A percentile compares a stretch with the other conserved stretches of the same genome.
These are phyloP conservation scores for Rhadina sibilatrix DNA, from an alignment of 2,113 vertebrate genomes.

Conservation along the genomic window DNA sequence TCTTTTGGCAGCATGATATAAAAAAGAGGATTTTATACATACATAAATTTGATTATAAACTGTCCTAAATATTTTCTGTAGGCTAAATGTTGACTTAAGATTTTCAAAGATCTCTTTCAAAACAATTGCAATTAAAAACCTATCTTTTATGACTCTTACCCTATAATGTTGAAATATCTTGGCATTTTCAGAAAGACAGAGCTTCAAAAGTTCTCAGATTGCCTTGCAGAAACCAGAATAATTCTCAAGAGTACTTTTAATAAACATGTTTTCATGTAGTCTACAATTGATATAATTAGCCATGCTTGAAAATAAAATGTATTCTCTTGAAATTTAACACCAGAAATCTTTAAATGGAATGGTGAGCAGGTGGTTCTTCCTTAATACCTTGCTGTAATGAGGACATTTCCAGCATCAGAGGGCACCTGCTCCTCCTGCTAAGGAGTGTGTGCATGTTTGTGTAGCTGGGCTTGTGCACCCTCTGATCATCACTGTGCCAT, in stretches of 20 bases:
- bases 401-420: neutral
- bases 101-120: neutral
- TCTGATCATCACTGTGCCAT: neutral
- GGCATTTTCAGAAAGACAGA: constrained; percentile 16
- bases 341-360: neutral
- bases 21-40: neutral
- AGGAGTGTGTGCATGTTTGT: neutral
- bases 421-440: neutral
- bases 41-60: neutral
- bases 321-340: neutral
- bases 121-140: neutral
- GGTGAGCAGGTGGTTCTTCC: neutral
- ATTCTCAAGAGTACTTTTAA: neutral
- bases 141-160: constrained; percentile 30
- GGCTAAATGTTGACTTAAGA: neutral
- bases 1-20: neutral
- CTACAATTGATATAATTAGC: neutral
- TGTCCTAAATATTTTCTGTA: neutral
- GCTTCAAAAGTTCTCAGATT: neutral
- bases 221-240: neutral
- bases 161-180: constrained; percentile 17
- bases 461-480: neutral
- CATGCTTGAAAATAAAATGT: neutral
- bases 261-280: neutral
- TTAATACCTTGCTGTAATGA: neutral